Evolutionary conservation across 2,797 vertebrate species (phyloP), one percentile per base, ranked within the genome.

Genomic region (Epinephelus coioides): DNA sequence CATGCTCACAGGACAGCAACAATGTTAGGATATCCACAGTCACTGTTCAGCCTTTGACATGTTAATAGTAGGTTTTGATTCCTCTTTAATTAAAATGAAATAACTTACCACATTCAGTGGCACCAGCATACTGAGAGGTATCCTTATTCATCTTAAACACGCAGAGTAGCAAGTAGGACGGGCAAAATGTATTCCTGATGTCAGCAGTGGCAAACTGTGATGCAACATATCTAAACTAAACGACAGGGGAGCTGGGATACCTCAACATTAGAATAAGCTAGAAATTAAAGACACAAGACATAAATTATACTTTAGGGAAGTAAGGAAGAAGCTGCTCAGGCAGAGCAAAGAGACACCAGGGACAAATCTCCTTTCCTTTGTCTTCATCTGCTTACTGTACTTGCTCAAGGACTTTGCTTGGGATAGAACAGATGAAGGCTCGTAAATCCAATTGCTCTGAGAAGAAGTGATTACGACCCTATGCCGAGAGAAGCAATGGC

Each of bases 391-490:
- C 51, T 25, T 54, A 56, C 19, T 71, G 61, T 60, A 76, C 70
- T 50, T 69, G 64, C 74, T 69, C 51, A 78, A 84, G 69, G 83
- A 81, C 74, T 81, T 77, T 66, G 70, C 55, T 68, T 1, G 0
- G 23, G 56, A 68, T 43, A 54, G 43, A 80, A 74, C 60, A 72
- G 75, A 85, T 81, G 44, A 76, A 79, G 64, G 23, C 27, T 63
- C 5, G 15, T 69, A 63, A 72, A 83, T 79, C 49, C 76, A 81
- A 62, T 76, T 85, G 47, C 75, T 83, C 64, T 75, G 34, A 81
- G 74, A 85, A 79, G 74, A 89, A 86, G 81, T 78, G 79, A 86
- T 88, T 76, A 85, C 63, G 34, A 73, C n/a, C 76, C 57, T 65
- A 60, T 73, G 73, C 34, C 67, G 66, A 85, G 51, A 23, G 70